Base-by-base conservation (phyloP, 2,888 invertebrate species). In the Arge pagana region DNA sequence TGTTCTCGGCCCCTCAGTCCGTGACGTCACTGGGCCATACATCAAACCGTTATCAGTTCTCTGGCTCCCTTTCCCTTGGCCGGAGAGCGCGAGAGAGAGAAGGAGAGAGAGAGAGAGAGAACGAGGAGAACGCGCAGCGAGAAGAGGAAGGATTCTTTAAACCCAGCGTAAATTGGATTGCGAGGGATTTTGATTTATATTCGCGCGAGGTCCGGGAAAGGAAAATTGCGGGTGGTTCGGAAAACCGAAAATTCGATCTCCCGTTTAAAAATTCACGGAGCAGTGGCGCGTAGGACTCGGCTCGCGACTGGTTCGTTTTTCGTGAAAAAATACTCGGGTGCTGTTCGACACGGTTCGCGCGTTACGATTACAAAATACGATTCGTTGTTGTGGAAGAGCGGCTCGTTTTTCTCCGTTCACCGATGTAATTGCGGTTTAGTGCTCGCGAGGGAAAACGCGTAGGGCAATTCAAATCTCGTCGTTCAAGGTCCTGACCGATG, bases 21-120 rank as follows among this genome's bases (percentile, higher is more conserved):
- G 70, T 70, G 68, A 71, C 68, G 70, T 70, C 70, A 70, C 66
- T 66, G 66, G 66, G 62, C 66, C 69, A 74, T 75, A 74, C 71
- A 74, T 74, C 74, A 75, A 74, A 72, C 63, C 71, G 67, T 74
- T 74, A 74, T 74, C 74, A 72, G 74, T 71, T 61, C 56, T 57
- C 61, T 55, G 61, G 64, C 21, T 43, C 15, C 45, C 42, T 42
- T 35, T 35, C 36, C 42, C 33, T 35, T 42, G 24, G 26, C 51
- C 51, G 52, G 54, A 54, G 53, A 41, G 54, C 53, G 36, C 35
- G 26, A 35, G 13, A 19, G 39, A 26, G 42, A 33, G 35, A 37
- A 41, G 19, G 50, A 40, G 37, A 28, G n/a, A 10, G 48, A 36
- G 50, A 13, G 37, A 35, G 53, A 40, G 33, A 50, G 48, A 43